Percentiles rank a stretch among this genome's conserved stretches.
These are phyloP conservation scores for Potorous gilbertii DNA, from an alignment of 2,797 vertebrate genomes.

Conservation along the genomic window DNA sequence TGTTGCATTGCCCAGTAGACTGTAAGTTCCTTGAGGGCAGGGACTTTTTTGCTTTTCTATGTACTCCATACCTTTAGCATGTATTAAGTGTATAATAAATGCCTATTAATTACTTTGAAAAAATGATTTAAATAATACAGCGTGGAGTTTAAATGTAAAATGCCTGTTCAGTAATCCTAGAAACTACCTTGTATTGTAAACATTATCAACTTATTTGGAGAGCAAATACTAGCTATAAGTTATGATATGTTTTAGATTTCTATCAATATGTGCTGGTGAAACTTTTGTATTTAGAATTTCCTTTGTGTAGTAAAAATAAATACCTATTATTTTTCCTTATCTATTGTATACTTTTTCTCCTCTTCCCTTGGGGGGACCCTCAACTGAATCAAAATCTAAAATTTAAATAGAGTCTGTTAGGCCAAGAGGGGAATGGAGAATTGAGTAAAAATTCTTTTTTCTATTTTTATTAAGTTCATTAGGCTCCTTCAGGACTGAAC, in stretches of 20 bases:
- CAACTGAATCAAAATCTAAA: background rate
- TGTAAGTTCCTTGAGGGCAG: background rate
- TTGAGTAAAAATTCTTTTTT: background rate
- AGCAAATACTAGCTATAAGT: background rate
- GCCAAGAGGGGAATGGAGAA: rapidly evolving
- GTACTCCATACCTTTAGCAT: background rate
- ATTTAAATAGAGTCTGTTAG: background rate
- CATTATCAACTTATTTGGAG: background rate
- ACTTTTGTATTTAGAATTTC: background rate
- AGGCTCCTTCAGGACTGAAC: background rate
- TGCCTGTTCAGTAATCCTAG: background rate
- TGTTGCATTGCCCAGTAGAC: background rate
- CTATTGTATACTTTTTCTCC: background rate
- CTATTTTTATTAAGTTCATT: background rate
- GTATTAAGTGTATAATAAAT: background rate
- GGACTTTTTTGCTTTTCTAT: background rate
- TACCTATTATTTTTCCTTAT: background rate
- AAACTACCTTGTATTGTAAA: background rate
- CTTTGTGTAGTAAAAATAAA: background rate
- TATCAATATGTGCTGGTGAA: background rate
- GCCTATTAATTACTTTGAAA: background rate
- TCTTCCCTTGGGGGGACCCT: background rate
- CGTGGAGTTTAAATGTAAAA: background rate
- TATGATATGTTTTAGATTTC: background rate
- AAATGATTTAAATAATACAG: background rate